Base-by-base conservation (phyloP, 2,888 invertebrate species). In the Hylaea fasciaria region DNA sequence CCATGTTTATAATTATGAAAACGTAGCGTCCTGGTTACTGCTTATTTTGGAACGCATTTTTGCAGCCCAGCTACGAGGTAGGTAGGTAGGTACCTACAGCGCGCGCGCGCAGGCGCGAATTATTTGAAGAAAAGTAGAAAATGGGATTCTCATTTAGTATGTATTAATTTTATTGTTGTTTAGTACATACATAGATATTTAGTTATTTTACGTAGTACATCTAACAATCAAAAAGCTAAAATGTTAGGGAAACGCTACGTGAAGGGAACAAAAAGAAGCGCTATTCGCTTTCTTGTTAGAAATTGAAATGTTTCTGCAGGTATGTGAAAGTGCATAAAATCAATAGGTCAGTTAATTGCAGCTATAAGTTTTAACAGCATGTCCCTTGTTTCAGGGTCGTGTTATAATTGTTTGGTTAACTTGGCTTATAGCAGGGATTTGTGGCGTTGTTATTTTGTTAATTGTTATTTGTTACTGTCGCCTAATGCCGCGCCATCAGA, bases 401-500 rank as follows among this genome's bases (percentile, higher is more conserved):
- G 85, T 89, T 85, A 89, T 91, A 89, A 85, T 90, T 85, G 83
- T 92, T 88, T 92, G 92, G 91, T 89, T 92, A 80, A 90, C 90
- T 82, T 93, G 92, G 92, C 89, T 93, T 83, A 82, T 91, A 69
- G 94, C 94, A 63, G 94, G 94, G 65, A 91, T 95, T 74, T 94
- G 94, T 75, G 94, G 94, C 75, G 94, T 94, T 76, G 84, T 94
- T 75, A 90, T 95, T 82, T 92, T 94, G 81, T 93, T 94, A 71
- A 87, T 94, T 80, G 87, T 95, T 77, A 91, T 95, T 76, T 95
- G 94, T 87, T 94, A 94, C 84, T 95, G 94, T 84, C 94, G 95
- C 91, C 93, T 94, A 81, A 94, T 95, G 93, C 95, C 95, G 74
- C 94, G 94, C 68, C 93, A 94, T 78, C 94, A 95, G 86, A 95